Conservation (phyloP, 2,888 invertebrate genomes). For the Machimus rusticus region DNA sequence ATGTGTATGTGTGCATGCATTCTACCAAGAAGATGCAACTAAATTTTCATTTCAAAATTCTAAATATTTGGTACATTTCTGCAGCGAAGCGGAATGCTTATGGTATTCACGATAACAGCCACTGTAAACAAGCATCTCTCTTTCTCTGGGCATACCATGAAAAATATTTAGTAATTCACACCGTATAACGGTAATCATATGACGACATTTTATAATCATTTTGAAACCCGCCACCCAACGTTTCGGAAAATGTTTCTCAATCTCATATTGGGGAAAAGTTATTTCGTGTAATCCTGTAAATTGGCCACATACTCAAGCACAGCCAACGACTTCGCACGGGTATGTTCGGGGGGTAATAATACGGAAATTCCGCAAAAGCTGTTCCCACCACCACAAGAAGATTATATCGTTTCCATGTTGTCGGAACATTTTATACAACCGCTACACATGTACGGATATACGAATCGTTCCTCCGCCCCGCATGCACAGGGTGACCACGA, state of each 20-base stretch:
- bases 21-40: neutral
- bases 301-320: constrained; percentile 46
- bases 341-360: constrained; percentile 35
- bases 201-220: constrained; percentile 34
- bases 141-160: neutral
- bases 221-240: constrained; percentile 1
- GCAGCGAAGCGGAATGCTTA: neutral
- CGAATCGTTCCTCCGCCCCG: neutral
- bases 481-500: neutral
- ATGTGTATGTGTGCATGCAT: no score
- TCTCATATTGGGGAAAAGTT: constrained; percentile 41
- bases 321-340: constrained; percentile 19
- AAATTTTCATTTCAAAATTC: neutral
- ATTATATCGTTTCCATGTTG: constrained; percentile 40
- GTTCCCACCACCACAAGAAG: constrained; percentile 43
- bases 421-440: constrained; percentile 39
- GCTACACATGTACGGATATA: constrained; percentile 19
- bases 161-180: constrained; percentile 28
- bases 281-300: constrained; percentile 48
- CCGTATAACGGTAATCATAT: constrained; percentile 15
- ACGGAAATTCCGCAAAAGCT: constrained; percentile 43
- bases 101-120: neutral
- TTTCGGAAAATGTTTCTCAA: constrained; percentile 42
- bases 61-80: neutral
- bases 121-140: neutral